Percentiles rank a stretch among this genome's conserved stretches.
These are phyloP conservation scores for Carapus acus DNA, from an alignment of 2,797 vertebrate species.

Conservation along the genomic window DNA sequence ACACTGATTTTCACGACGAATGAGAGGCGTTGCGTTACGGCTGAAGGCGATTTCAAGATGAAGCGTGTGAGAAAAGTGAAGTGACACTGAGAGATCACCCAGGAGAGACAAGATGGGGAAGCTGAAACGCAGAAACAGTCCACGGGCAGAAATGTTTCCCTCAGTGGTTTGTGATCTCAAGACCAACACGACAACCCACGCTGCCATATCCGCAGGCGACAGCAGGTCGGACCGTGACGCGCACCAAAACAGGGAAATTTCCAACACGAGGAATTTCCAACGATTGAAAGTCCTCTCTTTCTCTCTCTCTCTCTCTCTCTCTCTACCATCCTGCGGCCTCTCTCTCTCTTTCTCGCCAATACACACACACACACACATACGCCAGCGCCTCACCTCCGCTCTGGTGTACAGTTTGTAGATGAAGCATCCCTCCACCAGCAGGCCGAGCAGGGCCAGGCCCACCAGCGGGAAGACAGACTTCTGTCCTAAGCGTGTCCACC, in stretches of 20 bases:
- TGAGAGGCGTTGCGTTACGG: too few relatives aligned
- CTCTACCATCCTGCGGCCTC: too few relatives aligned
- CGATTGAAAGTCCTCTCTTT: neutral
- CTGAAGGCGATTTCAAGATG: neutral
- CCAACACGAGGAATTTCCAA: constrained; percentile 39
- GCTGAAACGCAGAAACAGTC: constrained; percentile 24
- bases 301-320: too few relatives aligned
- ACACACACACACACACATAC: neutral
- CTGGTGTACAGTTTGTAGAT: constrained; percentile 57
- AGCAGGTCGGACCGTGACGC: constrained; percentile 27
- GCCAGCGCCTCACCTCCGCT: constrained; percentile 52
- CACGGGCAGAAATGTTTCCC: constrained; percentile 11
- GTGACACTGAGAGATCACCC: constrained; percentile 18
- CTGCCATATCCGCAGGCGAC: too few relatives aligned
- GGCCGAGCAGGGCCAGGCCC: constrained; percentile 47
- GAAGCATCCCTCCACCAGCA: constrained; percentile 56
- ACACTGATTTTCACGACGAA: too few relatives aligned
- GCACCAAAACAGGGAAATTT: constrained; percentile 47
- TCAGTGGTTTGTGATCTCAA: constrained; percentile 3
- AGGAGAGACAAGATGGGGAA: constrained; percentile 44
- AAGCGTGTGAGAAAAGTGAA: constrained; percentile 32
- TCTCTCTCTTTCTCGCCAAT: neutral
- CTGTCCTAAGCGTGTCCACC: constrained; percentile 18
- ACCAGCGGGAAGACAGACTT: constrained; percentile 42
- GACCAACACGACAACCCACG: neutral